Evolutionary conservation across 2,113 vertebrate genomes (phyloP), one percentile per base, ranked within the genome.

Genomic region (Muscicapa adusta): DNA sequence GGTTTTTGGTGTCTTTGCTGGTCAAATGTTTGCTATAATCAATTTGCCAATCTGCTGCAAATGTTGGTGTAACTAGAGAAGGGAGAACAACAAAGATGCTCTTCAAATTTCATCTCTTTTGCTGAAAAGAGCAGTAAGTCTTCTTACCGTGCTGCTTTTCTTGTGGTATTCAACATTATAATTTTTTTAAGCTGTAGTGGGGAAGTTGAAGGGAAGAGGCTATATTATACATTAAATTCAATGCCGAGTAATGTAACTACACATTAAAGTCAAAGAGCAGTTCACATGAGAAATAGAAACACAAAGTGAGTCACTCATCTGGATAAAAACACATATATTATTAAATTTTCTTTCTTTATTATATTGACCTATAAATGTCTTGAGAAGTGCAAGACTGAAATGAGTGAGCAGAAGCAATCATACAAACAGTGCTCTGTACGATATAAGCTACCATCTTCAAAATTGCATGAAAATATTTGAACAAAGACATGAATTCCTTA

Each of bases 281-380:
- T 81, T 96, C 88, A 93, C 62, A 93, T 48, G 91, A 96, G 87
- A 95, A 95, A 96, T 6, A 95, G 94, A 96, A 96, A 93, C 86
- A 93, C 92, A 95, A 94, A 96, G 80, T 77, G 80, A 96, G 86
- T 82, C 95, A 92, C 89, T 95, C 93, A 96, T 90, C 91, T 97
- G 94, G 88, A 97, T 94, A 93, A 96, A 96, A 96, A 95, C 83
- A 95, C 88, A 96, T 92, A 85, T 93, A 95, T 95, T 96, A 94
- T 92, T 97, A 93, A 96, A 91, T 95, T 94, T 96, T 90, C 95
- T 95, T 97, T 94, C 95, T 96, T 97, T 95, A 94, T 91, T 93
- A 94, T 81, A 45, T 40, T 97, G 96, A 96, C 90, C 65, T 94
- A 88, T 85, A 94, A 94, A 94, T 85, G 85, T 95, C 88, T 95